A percentile compares a stretch with the other conserved stretches of the same genome.
Conservation (phyloP, 2,888 invertebrate species). For the Omphaloscelis lunosa region DNA sequence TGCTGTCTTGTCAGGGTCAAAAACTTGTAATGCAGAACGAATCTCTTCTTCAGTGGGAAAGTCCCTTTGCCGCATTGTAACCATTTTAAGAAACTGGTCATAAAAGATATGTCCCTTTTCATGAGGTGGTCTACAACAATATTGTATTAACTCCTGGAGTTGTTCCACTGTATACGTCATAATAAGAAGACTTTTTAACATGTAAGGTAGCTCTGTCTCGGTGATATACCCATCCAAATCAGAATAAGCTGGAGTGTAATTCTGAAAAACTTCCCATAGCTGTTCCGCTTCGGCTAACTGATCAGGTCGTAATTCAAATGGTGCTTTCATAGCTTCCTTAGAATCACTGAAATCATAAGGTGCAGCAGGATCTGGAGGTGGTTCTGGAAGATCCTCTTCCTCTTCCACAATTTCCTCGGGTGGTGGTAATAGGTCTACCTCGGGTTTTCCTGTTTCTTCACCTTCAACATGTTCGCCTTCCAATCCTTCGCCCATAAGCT, state of each 20-base stretch:
- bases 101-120: slow-evolving; percentile 83
- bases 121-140: slow-evolving; percentile 83
- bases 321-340: slow-evolving; percentile 80
- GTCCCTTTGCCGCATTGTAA: slow-evolving; percentile 82
- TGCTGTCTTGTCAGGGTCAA: slow-evolving; percentile 80
- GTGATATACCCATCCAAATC: slow-evolving; percentile 84
- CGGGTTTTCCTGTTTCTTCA: slow-evolving; percentile 40
- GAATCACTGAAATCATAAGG: slow-evolving; percentile 84
- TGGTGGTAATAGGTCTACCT: slow-evolving; percentile 61
- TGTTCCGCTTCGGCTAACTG: slow-evolving; percentile 85
- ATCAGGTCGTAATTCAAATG: slow-evolving; percentile 82
- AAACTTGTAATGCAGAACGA: slow-evolving; percentile 79
- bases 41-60: slow-evolving; percentile 83
- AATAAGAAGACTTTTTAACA: slow-evolving; percentile 82
- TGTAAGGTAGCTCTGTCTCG: slow-evolving; percentile 84
- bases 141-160: slow-evolving; percentile 81
- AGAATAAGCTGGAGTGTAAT: slow-evolving; percentile 85
- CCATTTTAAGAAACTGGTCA: slow-evolving; percentile 85
- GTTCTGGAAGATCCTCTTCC: slow-evolving; percentile 79
- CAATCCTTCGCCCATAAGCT: slow-evolving; percentile 45
- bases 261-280: slow-evolving; percentile 84
- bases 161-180: slow-evolving; percentile 86
- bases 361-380: slow-evolving; percentile 85
- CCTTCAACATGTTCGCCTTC: slow-evolving; percentile 48
- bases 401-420: slow-evolving; percentile 76